Conservation (phyloP, 2,797 vertebrate species). For the Cheracebus regulus region DNA sequence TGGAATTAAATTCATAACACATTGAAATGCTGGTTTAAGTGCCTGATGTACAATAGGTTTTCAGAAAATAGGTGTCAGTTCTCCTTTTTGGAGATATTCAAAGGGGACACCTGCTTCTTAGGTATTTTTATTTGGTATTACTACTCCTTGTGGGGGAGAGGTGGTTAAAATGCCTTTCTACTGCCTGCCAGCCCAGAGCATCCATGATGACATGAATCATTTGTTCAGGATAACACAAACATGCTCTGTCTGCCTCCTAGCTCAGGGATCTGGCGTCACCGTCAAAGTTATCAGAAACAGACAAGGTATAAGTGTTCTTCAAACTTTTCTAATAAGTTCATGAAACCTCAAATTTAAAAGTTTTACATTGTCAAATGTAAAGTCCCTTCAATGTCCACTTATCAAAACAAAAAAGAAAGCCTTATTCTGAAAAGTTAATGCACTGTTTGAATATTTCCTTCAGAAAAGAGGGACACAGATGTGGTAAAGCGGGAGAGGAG, state of each 20-base stretch:
- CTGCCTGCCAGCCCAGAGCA: background rate
- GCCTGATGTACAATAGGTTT: background rate
- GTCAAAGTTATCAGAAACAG: background rate
- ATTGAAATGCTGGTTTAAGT: background rate
- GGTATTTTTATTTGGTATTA: background rate
- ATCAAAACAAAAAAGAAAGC: background rate
- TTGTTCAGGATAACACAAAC: background rate
- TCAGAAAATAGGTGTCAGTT: background rate
- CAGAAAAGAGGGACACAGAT: background rate
- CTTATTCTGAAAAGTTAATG: background rate
- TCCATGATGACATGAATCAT: background rate
- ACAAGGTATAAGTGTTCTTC: background rate
- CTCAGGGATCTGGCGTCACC: background rate
- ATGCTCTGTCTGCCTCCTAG: background rate
- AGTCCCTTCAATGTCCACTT: background rate
- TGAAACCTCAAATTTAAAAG: slow-evolving; percentile 1
- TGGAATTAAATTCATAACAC: background rate
- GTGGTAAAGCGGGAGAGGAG: background rate
- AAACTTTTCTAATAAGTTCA: background rate
- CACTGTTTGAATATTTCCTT: background rate
- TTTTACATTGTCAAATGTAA: background rate
- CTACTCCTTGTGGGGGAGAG: background rate
- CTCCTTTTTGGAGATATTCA: background rate
- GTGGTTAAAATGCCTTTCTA: background rate
- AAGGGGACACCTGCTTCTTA: background rate